Conservation (phyloP, 2,113 vertebrate species). For the Callocephalon fimbriatum region DNA sequence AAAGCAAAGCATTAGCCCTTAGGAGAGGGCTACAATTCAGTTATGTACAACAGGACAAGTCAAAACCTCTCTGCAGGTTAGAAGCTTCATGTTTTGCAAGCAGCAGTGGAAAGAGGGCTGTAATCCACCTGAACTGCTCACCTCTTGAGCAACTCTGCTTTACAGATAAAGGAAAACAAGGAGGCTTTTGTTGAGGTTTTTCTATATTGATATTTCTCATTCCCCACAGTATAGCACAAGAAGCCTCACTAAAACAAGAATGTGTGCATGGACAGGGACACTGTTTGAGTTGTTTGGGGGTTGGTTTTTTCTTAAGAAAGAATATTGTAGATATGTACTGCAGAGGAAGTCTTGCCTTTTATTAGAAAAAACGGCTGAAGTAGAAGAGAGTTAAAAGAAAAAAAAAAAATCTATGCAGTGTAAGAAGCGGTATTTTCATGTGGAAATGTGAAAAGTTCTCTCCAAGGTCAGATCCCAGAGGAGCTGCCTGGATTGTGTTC, state of each 20-base stretch:
- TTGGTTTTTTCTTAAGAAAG: neutral
- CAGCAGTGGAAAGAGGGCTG: neutral
- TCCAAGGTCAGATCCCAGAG: neutral
- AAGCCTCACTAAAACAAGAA: neutral
- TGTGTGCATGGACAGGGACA: neutral
- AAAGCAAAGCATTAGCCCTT: neutral
- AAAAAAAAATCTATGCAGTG: neutral
- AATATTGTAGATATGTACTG: neutral
- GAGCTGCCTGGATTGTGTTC: neutral
- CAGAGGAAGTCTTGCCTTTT: neutral
- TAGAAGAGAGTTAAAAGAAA: neutral
- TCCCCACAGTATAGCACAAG: neutral
- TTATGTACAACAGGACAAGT: neutral
- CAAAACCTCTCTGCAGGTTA: neutral
- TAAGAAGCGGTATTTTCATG: neutral
- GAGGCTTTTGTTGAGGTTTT: neutral
- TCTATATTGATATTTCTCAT: neutral
- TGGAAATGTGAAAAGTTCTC: neutral
- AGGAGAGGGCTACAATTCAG: constrained; percentile 2
- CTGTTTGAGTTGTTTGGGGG: neutral
- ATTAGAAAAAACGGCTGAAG: neutral
- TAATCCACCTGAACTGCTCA: constrained; percentile 46
- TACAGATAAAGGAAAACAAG: neutral
- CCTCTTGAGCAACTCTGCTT: constrained; percentile 39
- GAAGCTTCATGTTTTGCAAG: constrained; percentile 32